Conservation (phyloP, 2,888 invertebrate species). For the Icerya purchasi region DNA sequence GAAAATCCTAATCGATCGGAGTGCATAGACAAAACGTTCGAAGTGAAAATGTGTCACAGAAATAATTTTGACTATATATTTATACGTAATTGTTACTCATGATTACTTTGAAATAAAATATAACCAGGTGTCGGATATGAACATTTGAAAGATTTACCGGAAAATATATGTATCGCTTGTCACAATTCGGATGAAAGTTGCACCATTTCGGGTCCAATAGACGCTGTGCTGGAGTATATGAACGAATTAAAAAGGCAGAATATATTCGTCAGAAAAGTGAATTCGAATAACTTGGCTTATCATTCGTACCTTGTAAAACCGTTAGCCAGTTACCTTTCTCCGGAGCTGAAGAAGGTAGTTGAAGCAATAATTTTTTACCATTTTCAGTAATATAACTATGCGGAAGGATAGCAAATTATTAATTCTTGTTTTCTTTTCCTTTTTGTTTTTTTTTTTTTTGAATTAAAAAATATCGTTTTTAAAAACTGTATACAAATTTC, state of each 20-base stretch:
- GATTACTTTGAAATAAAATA: too few species aligned
- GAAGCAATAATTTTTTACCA: background rate
- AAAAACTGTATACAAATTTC: too few species aligned
- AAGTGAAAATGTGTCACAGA: too few species aligned
- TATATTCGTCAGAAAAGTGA: slow-evolving; percentile 20
- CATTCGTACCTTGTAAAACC: slow-evolving; percentile 24
- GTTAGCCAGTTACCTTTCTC: slow-evolving; percentile 24
- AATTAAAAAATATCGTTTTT: too few species aligned
- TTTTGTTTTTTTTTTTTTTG: too few species aligned
- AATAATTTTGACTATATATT: too few species aligned
- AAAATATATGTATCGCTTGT: slow-evolving; percentile 50
- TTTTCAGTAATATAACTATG: background rate
- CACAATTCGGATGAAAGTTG: slow-evolving; percentile 57
- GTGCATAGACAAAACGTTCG: too few species aligned
- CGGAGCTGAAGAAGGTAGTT: slow-evolving; percentile 22
- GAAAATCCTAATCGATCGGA: too few species aligned
- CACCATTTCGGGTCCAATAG: slow-evolving; percentile 54
- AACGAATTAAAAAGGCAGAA: slow-evolving; percentile 27
- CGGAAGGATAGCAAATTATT: background rate
- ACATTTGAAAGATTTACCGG: slow-evolving; percentile 27
- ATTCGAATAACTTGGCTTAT: slow-evolving; percentile 21
- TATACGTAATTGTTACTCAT: too few species aligned
- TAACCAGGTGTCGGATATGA: slow-evolving; percentile 21
- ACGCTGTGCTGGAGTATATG: slow-evolving; percentile 36
- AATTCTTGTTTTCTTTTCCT: background rate